Base-by-base conservation (phyloP, 2,113 vertebrate species). In the Hippocampus abdominalis region DNA sequence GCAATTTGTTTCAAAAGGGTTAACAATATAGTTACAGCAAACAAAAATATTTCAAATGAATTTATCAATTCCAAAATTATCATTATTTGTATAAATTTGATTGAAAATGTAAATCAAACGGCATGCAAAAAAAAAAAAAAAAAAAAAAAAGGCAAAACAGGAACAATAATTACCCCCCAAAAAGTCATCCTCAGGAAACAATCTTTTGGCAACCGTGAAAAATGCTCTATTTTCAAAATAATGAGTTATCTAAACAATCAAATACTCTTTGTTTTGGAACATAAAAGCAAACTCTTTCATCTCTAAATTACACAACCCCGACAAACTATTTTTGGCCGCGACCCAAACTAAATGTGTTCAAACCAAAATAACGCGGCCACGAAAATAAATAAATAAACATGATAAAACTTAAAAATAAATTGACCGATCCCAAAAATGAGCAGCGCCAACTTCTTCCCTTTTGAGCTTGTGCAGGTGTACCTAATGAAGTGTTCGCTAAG, bases 51-150 rank as follows among this genome's bases (percentile, higher is more conserved):
- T 13, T 18, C 16, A 18, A 48, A 48, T 48, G 3, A 36, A 36
- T 36, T 36, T 48, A 48, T 48, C 46, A 12, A 42, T 12, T 15
- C 15, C 3, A 16, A 48, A 48, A 48, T 18, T 0, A 48, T 48
- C 15, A 4, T 48, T 20, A 48, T 49, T 16, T 48, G 16, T 15
- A 20, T 20, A 44, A 16, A 49, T 48, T 20, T 49, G 16, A 18
- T 18, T 18, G 4, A 18, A 16, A 49, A 3, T 15, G 59, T 64
- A 66, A 68, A 73, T 69, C 21, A 71, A 63, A 74, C 61, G 66
- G 72, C 49, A 16, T 49, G 4, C 46, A 3, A 49, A 16, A 16
- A 21, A 21, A 67, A 59, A 63, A 16, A 21, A 21, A 67, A 59
- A 63, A 51, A 60, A 39, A 71, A 39, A 66, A 36, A 23, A 61